Evolutionary conservation across 2,888 invertebrate genomes (phyloP).

Genomic region (Venustoraphidia nigricollis): DNA sequence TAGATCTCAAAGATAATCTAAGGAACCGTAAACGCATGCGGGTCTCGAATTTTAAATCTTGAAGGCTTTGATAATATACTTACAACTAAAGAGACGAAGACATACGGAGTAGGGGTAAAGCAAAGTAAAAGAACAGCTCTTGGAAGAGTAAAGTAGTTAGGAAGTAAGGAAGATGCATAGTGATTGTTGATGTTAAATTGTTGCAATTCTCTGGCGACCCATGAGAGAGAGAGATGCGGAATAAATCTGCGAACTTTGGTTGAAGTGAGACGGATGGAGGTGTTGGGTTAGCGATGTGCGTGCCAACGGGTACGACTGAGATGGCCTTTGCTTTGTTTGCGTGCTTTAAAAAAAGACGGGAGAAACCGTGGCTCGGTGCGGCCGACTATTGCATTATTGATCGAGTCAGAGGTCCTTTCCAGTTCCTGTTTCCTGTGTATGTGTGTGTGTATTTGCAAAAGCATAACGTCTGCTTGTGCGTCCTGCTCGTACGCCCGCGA

Average conservation of each 20-base stretch:
- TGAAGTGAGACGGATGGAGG: background rate
- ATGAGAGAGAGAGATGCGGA: conserved; percentile 11
- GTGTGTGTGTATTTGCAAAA: too few species aligned
- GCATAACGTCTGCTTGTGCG: too few species aligned
- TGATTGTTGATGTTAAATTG: conserved; percentile 15
- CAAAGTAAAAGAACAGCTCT: background rate
- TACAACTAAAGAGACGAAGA: background rate
- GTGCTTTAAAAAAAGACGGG: too few species aligned
- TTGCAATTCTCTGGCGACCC: conserved; percentile 12
- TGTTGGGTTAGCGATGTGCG: background rate
- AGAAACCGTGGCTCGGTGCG: background rate
- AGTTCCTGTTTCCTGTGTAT: background rate
- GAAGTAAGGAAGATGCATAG: conserved; percentile 11
- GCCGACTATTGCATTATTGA: conserved; percentile 1
- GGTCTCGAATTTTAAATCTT: too few species aligned
- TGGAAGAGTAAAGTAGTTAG: conserved; percentile 7
- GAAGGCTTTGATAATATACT: too few species aligned
- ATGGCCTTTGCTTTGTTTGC: background rate
- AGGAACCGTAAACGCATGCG: too few species aligned
- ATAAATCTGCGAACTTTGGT: background rate
- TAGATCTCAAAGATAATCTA: too few species aligned
- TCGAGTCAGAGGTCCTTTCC: conserved; percentile 1
- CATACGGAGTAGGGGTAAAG: background rate
- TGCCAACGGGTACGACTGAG: background rate
- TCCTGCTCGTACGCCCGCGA: too few species aligned